Base-by-base conservation (phyloP, 2,797 vertebrate species). In the Pipistrellus pipistrellus region DNA sequence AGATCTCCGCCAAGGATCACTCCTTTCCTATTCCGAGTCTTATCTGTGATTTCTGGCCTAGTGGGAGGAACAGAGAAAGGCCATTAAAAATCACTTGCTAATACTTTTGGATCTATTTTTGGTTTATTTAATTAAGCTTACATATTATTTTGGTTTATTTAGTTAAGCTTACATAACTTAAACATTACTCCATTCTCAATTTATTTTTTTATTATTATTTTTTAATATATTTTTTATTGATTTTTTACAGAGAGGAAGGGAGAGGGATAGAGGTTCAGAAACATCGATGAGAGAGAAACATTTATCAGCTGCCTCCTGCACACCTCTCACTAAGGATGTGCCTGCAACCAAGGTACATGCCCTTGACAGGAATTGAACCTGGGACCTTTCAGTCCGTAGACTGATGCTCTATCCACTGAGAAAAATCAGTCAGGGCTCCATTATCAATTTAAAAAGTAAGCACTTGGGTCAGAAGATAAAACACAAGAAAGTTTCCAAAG, bases 391-490 rank as follows among this genome's bases (percentile, higher is more conserved):
- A 41, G 38, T 41, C 38, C 1, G 38, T 38, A 41, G 38, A 6
- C 38, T 41, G 38, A 41, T 41, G 38, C 38, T 41, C 38, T 38
- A 38, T 38, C 38, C 38, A 38, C 38, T 38, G 38, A 38, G 38
- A 41, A 41, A 41, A 41, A 41, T 6, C 38, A 41, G 38, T 41
- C 38, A 41, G 38, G 38, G 38, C 38, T 41, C 38, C 13, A 30
- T 88, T 77, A 88, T 35, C 46, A 94, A 48, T 77, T 66, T 62
- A 38, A 90, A 96, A 94, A 72, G 10, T 68, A 91, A 76, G 25
- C 4, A 9, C 27, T 57, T 46, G 30, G 8, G 3, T 88, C 17
- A 69, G 82, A 71, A 93, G 30, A 44, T 48, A 76, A 84, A 90
- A 62, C 4, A 84, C 14, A 51, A 41, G 20, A 8, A 88, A 51